Base-by-base conservation (phyloP, 2,797 vertebrate species). In the Dromococcyx pavoninus region DNA sequence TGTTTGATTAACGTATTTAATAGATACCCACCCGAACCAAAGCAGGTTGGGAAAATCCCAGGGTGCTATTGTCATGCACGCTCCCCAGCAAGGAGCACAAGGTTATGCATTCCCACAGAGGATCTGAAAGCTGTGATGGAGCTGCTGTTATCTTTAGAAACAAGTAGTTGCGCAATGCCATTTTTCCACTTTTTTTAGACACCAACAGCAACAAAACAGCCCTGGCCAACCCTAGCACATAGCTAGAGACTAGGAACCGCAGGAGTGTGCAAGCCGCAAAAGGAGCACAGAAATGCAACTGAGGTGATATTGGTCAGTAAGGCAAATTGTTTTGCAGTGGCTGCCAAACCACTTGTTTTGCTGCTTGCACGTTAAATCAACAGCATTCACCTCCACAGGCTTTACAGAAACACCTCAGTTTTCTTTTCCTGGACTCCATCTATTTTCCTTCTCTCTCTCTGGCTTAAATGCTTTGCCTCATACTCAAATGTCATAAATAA, bases 331-430 rank as follows among this genome's bases (percentile, higher is more conserved):
- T 79, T 62, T 27, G 22, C n/a, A 70, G 44, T 1, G 1, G 21
- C 85, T 91, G 75, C 88, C 91, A 89, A 73, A 76, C 37, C 41
- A 25, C 62, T 62, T 50, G 54, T 78, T 91, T 69, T 82, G 44
- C 81, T 69, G 58, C 50, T 93, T 43, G n/a, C 17, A 3, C 54
- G 25, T 76, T 46, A n/a, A 60, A 69, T n/a, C 88, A 78, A 9
- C 43, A 78, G 60, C 23, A 58, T 69, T 44, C 32, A 76, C 46
- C 64, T 78, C 58, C 23, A 1, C 46, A 61, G 65, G 37, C 71
- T 79, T 89, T 44, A 51, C 23, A 72, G 37, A 72, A 91, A 82
- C 32, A 73, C 15, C 21, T 56, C 56, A 10, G 39, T 58, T 90
- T 93, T 89, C 64, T 73, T 62, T 83, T 94, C 83, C 83, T 0